Base-by-base conservation (phyloP, 2,888 invertebrate genomes). In the Cerceris rybyensis region DNA sequence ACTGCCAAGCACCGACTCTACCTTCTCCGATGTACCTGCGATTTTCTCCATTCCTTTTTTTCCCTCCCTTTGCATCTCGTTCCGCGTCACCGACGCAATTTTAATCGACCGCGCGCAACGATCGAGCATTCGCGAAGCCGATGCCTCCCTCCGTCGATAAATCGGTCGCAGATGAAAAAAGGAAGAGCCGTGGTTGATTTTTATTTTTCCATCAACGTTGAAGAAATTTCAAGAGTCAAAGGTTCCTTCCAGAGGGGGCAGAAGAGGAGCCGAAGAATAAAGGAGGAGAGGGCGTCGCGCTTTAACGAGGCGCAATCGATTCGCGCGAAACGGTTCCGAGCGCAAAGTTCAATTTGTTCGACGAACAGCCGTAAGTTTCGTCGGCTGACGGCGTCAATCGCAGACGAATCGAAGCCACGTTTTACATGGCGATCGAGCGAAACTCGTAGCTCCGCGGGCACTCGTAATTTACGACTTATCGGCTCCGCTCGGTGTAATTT, bases 381-480 rank as follows among this genome's bases (percentile, higher is more conserved):
- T 58, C 78, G 65, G 59, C 41, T 70, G 85, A 77, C 59, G 73
- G 70, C 83, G 85, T 85, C 85, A 83, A 74, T 72, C 66, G 75
- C 85, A 85, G 83, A 64, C 70, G 69, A 70, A 67, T 73, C 78
- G 68, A 65, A 57, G 76, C 63, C 73, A 43, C 80, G 85, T 82
- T 84, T 85, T 80, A 82, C 84, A 84, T 58, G 73, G 28, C 54
- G 76, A 82, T 79, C 73, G 74, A 74, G 39, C 76, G 67, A 8
- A 42, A 46, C 50, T 42, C 75, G 79, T 81, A 77, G 73, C 81
- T 82, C 80, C 49, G 49, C 42, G 60, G 49, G 81, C 78, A 77
- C 80, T 79, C 76, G 85, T 87, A 87, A 88, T 88, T 88, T 88
- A 88, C 88, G 88, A 85, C 86, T 87, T 85, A 86, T 84, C 87